Conservation (phyloP, 2,888 invertebrate species). For the Germaria angustata region DNA sequence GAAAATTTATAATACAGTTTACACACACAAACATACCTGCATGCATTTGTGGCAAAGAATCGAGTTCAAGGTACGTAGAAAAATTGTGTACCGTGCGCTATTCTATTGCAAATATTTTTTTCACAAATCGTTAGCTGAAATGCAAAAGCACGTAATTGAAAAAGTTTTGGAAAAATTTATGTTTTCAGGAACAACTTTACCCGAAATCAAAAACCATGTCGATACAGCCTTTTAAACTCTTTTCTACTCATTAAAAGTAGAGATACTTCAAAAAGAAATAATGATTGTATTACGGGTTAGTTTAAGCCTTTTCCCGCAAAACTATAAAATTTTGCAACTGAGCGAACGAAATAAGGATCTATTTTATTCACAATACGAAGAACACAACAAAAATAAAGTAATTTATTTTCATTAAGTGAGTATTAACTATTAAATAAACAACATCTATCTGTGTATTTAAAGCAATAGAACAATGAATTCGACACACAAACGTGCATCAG, state of each 20-base stretch:
- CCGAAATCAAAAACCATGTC: too few species aligned
- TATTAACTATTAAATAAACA: constrained; percentile 24
- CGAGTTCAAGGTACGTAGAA: constrained; percentile 11
- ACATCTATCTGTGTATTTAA: background rate
- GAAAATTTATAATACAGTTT: background rate
- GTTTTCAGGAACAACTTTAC: too few species aligned
- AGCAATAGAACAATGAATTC: background rate
- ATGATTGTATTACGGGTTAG: too few species aligned
- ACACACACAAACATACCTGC: too few species aligned
- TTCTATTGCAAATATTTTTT: constrained; percentile 23
- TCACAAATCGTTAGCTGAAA: background rate
- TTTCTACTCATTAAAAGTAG: too few species aligned
- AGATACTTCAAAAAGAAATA: too few species aligned
- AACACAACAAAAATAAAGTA: background rate
- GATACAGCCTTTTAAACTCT: too few species aligned
- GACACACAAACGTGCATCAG: background rate
- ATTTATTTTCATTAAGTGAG: constrained; percentile 43
- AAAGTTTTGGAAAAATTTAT: too few species aligned
- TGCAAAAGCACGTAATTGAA: background rate
- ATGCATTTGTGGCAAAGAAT: background rate
- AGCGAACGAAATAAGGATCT: constrained; percentile 13
- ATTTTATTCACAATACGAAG: constrained; percentile 24
- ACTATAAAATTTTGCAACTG: background rate
- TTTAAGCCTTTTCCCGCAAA: too few species aligned
- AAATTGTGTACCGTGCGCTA: background rate